Evolutionary conservation across 2,888 invertebrate genomes (phyloP), one percentile per base, ranked within the genome.

Genomic region (Melinaea menophilus): DNA sequence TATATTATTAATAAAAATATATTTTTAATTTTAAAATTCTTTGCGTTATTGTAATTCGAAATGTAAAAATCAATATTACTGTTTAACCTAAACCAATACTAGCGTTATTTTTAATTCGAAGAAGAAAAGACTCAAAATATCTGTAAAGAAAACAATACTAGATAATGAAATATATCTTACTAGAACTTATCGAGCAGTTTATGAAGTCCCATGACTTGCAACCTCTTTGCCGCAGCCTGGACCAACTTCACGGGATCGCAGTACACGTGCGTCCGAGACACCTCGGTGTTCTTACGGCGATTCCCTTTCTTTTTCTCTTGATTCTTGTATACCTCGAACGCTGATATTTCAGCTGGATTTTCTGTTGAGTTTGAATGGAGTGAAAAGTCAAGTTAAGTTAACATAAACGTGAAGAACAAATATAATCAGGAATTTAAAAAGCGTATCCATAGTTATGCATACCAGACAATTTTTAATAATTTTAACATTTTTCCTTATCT

Each of bases 211-310:
- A 81, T 81, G 48, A 93, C 87, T 51, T 92, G 92, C 58, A 93
- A 84, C 58, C 90, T 79, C 73, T 92, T 92, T 1, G 93, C 92
- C 1, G 91, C 77, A 46, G 92, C 92, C 69, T 92, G 92, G 66
- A 94, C 85, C 66, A 93, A 77, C 71, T 92, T 84, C 55, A 93
- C 84, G 2, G 93, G 92, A 78, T 93, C 92, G 67, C 85, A 87
- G 74, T 84, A 80, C n/a, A 72, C 2, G 59, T 79, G 79, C 22
- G 57, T 63, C 2, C 70, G 69, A 7, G 72, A 69, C 0, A 81
- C 76, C 0, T 79, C 81, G 0, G 69, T 69, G 57, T 63, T 77
- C 55, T 84, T 82, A 0, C 79, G 78, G 2, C 86, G 74, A 13
- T 69, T 72, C 45, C 75, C 75, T 65, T 78, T 81, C 65, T 69